Evolutionary conservation across 2,797 vertebrate genomes (phyloP).

Genomic region (Clarias fuscus): DNA sequence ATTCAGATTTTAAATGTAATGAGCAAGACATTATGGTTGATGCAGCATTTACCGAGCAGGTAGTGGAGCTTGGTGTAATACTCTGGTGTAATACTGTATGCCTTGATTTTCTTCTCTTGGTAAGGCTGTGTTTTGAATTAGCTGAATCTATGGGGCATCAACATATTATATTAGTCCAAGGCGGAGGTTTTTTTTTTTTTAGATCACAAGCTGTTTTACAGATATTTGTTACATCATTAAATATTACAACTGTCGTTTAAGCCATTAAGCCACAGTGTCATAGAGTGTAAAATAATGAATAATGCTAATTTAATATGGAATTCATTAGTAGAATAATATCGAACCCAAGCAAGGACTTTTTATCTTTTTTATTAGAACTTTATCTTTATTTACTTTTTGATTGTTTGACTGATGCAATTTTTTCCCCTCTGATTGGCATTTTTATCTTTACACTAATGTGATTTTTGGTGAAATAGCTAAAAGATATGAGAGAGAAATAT

Average conservation of each 20-base stretch:
- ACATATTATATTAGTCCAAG: not conserved
- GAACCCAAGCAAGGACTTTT: not conserved
- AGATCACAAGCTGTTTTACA: not conserved
- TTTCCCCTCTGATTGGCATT: not conserved
- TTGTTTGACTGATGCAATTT: not conserved
- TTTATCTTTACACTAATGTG: too few relatives aligned
- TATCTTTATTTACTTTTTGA: not conserved
- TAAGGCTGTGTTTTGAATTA: constrained; percentile 1
- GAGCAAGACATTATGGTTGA: not conserved
- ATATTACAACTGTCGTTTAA: not conserved
- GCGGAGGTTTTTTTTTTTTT: not conserved
- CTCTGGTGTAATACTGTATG: not conserved
- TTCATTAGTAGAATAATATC: not conserved
- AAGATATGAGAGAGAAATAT: not conserved
- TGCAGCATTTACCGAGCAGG: not conserved
- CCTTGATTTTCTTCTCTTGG: not conserved
- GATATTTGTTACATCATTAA: not conserved
- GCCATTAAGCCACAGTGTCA: not conserved
- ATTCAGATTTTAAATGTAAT: not conserved
- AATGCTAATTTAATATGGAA: not conserved
- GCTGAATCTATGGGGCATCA: not conserved
- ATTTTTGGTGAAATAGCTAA: not conserved
- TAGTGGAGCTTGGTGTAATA: not conserved
- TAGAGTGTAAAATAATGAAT: not conserved
- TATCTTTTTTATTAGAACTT: too few relatives aligned